Evolutionary conservation across 2,113 vertebrate genomes (phyloP).

Genomic region (Brachirus orientalis): DNA sequence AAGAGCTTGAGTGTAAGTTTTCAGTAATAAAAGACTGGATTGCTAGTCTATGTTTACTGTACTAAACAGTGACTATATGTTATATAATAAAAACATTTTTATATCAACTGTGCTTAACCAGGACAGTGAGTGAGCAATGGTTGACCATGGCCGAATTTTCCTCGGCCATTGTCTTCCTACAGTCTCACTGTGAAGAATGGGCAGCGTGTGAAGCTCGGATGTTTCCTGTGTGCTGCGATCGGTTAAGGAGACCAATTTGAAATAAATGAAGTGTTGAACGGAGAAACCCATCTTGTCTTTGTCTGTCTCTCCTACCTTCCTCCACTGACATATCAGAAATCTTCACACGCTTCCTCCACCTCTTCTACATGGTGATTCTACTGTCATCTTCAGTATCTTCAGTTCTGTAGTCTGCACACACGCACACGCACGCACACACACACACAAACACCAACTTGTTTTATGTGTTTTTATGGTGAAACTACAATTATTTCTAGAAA

Average conservation of each 20-base stretch:
- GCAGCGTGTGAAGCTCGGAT: conserved; percentile 35
- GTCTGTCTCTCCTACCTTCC: conserved; percentile 11
- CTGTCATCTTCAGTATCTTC: not conserved
- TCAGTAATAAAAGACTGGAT: not conserved
- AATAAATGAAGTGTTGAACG: conserved; percentile 66
- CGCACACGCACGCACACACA: too few species aligned
- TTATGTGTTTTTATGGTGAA: too few species aligned
- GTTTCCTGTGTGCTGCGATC: conserved; percentile 26
- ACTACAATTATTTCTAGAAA: too few species aligned
- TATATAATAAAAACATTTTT: too few species aligned
- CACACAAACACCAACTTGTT: too few species aligned
- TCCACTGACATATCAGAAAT: conserved; percentile 17
- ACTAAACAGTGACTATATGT: too few species aligned
- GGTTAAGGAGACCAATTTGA: conserved; percentile 41
- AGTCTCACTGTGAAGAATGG: conserved; percentile 18
- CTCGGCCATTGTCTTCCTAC: conserved; percentile 9
- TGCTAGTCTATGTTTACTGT: not conserved
- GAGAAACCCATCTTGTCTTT: conserved; percentile 32
- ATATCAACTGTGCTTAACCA: too few species aligned
- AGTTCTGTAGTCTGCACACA: too few species aligned
- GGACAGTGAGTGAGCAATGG: not conserved
- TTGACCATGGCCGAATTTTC: conserved; percentile 11
- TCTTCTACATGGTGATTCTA: not conserved
- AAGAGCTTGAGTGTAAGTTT: not conserved
- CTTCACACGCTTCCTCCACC: not conserved